Conservation (phyloP, 1,140 invertebrate genomes). For the Parasteatoda tepidariorum region DNA sequence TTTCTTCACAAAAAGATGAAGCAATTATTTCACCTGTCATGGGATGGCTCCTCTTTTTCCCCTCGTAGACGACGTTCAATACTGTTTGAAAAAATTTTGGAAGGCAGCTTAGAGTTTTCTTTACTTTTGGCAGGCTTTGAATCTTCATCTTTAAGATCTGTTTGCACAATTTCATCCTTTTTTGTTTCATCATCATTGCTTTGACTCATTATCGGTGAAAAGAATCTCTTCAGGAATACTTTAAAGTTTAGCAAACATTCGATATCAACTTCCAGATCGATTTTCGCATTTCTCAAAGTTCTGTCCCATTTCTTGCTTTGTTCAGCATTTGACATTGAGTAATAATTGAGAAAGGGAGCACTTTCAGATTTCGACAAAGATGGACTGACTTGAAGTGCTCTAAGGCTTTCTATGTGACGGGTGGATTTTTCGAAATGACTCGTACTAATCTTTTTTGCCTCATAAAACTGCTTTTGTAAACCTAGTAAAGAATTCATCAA, state of each 20-base stretch:
- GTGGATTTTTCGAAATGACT: conserved; percentile 35
- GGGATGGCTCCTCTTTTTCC: too few relatives aligned
- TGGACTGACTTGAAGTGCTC: neutral
- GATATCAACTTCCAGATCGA: conserved; percentile 40
- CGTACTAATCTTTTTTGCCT: conserved; percentile 16
- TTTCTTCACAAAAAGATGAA: too few relatives aligned
- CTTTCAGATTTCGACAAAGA: conserved; percentile 28
- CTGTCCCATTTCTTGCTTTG: conserved; percentile 14
- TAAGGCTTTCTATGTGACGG: conserved; percentile 19
- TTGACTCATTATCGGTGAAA: conserved; percentile 21
- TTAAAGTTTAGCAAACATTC: conserved; percentile 39
- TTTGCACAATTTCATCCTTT: too few relatives aligned
- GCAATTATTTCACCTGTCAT: too few relatives aligned
- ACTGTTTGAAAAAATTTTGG: too few relatives aligned
- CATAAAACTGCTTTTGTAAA: conserved; percentile 28
- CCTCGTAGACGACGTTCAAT: too few relatives aligned
- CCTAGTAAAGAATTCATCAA: conserved; percentile 26
- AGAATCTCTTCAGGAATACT: conserved; percentile 45
- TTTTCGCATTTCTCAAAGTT: neutral
- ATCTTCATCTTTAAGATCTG: too few relatives aligned
- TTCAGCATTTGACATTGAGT: neutral
- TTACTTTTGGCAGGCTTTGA: too few relatives aligned
- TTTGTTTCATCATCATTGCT: too few relatives aligned
- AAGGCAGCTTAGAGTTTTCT: too few relatives aligned
- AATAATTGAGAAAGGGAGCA: conserved; percentile 7